These are phyloP conservation scores for Idaea straminata DNA, from an alignment of 2,888 invertebrate genomes.

Conservation along the genomic window DNA sequence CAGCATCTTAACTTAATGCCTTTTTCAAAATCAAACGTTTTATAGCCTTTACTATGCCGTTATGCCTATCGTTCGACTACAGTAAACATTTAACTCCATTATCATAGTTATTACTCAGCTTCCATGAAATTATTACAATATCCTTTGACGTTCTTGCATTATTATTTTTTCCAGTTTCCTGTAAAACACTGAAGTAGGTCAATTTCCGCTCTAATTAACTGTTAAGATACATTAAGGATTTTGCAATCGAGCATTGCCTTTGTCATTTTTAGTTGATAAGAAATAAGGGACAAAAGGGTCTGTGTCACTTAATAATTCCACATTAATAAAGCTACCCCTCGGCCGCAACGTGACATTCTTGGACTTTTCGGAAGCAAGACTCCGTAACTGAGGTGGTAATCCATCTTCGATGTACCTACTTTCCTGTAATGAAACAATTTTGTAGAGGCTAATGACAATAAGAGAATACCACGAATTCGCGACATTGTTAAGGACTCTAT, in stretches of 20 bases:
- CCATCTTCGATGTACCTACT: constrained; percentile 7
- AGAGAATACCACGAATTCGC: neutral
- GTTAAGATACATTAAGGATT: neutral
- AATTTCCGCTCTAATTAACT: neutral
- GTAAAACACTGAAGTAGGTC: neutral
- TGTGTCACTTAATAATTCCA: constrained; percentile 15
- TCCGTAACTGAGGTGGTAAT: constrained; percentile 9
- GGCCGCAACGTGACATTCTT: constrained; percentile 17
- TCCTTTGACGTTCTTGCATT: neutral
- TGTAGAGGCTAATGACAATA: neutral
- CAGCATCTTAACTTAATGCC: neutral
- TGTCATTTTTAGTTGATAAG: neutral
- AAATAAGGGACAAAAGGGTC: constrained; percentile 1
- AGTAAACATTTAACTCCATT: neutral
- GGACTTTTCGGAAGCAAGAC: constrained; percentile 6
- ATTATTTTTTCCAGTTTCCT: neutral
- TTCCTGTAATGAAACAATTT: neutral
- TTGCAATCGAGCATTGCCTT: neutral
- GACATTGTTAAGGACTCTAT: neutral
- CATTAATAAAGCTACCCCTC: constrained; percentile 17
- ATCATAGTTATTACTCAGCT: neutral
- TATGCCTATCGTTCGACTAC: neutral
- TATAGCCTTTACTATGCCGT: neutral
- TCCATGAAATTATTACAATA: neutral
- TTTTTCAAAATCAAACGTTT: neutral